Evolutionary conservation across 2,113 vertebrate genomes (phyloP).

Genomic region (Cettia cetti): DNA sequence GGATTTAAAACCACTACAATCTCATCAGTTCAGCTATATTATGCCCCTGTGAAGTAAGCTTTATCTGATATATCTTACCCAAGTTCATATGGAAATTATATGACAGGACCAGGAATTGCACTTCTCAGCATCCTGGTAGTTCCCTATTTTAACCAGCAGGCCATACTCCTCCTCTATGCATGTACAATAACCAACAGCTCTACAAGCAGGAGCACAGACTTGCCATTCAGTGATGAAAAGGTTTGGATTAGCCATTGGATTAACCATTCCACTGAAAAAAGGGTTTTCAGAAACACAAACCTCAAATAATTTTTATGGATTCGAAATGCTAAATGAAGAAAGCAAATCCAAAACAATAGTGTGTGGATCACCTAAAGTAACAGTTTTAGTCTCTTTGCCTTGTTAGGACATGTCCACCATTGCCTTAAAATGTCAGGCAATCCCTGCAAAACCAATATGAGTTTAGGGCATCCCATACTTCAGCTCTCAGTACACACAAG

Average conservation of each 20-base stretch:
- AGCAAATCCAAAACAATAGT: not conserved
- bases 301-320: not conserved
- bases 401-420: not conserved
- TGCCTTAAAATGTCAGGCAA: not conserved
- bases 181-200: not conserved
- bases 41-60: not conserved
- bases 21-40: conserved; percentile 13
- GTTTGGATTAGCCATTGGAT: not conserved
- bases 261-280: not conserved
- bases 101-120: not conserved
- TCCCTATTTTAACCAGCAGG: conserved; percentile 27
- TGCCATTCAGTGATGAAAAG: not conserved
- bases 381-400: not conserved
- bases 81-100: conserved; percentile 26
- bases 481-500: not conserved
- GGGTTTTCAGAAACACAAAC: not conserved
- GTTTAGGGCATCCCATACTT: not conserved
- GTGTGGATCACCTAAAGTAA: not conserved
- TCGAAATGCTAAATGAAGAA: not conserved
- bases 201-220: not conserved
- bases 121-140: not conserved
- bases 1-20: conserved; percentile 17
- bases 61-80: not conserved
- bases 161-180: conserved; percentile 20
- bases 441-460: not conserved